Base-by-base conservation (phyloP, 2,797 vertebrate species). In the Hylomyscus alleni region DNA sequence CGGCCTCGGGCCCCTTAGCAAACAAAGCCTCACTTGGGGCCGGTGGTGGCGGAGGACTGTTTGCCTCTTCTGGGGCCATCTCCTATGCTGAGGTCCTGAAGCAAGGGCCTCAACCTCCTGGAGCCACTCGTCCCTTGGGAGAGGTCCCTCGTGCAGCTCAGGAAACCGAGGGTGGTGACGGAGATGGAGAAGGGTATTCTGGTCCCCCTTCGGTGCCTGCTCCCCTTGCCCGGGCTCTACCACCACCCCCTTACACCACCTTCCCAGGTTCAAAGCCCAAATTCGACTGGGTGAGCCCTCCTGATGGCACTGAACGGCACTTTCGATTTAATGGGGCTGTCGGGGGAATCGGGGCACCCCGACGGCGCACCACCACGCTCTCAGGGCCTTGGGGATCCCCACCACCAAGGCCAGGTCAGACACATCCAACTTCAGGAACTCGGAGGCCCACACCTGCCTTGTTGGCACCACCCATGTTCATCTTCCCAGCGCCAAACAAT, bases 51-150 rank as follows among this genome's bases (percentile, higher is more conserved):
- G 54, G 91, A 3, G 90, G 93, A 40, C 69, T 91, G 65, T 93
- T 97, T 2, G 58, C 94, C 1, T 58, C 94, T 47, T 90, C 97
- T 0, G 93, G 96, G 2, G 60, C 90, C 56, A 90, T 98, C 82
- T 97, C 97, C 34, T 98, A 98, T 0, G 97, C 98, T 0, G 97
- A 98, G 31, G 97, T 94, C 9, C 95, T 98, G 84, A 98, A 98
- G 86, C 98, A 98, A 87, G 96, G 97, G 6, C 31, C 96, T 50
- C n/a, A 94, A 88, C 62, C 93, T 54, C 52, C 94, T 73, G 95
- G 92, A 91, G 47, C 91, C 22, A 1, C 96, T 93, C 69, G 89
- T 2, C 50, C 95, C 26, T 4, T 73, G 1, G 94, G 80, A 84
- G 97, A 97, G 67, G 24, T 56, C 19, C 60, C 88, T 8, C 73